Percentiles rank a stretch among this genome's conserved stretches.
Conservation (phyloP, 1,140 invertebrate species). For the Archivesica marissinica region DNA sequence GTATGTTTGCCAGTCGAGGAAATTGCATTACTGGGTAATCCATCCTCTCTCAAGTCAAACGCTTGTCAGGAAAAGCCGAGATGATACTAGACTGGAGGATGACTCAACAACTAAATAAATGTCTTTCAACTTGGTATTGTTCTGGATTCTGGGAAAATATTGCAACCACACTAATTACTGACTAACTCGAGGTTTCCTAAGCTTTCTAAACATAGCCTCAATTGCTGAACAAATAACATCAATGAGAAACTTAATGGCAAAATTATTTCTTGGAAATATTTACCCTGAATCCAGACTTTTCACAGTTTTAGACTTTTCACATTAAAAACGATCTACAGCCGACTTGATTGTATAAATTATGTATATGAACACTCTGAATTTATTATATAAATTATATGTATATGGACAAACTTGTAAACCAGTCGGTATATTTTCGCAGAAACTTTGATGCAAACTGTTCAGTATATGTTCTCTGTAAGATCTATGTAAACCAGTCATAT, state of each 20-base stretch:
- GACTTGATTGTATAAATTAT: no score
- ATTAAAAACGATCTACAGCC: no score
- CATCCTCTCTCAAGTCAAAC: background rate
- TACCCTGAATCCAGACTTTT: no score
- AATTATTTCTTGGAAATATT: background rate
- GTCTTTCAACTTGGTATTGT: background rate
- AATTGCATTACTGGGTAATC: background rate
- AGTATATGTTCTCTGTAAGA: no score
- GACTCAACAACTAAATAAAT: conserved; percentile 17
- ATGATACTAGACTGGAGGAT: background rate
- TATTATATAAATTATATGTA: no score
- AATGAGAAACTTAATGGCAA: conserved; percentile 4
- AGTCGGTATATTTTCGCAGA: no score
- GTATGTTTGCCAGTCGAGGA: background rate
- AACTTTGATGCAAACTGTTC: no score
- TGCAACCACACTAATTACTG: background rate
- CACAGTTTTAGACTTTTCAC: no score
- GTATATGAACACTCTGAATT: no score
- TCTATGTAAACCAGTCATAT: no score
- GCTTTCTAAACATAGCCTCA: background rate
- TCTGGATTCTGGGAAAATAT: conserved; percentile 11
- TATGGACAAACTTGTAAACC: no score
- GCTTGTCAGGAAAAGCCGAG: background rate
- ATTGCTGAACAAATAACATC: background rate
- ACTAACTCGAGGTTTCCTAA: conserved; percentile 4